Evolutionary conservation across 2,113 vertebrate genomes (phyloP), one percentile per base, ranked within the genome.

Genomic region (Alethe diademata): DNA sequence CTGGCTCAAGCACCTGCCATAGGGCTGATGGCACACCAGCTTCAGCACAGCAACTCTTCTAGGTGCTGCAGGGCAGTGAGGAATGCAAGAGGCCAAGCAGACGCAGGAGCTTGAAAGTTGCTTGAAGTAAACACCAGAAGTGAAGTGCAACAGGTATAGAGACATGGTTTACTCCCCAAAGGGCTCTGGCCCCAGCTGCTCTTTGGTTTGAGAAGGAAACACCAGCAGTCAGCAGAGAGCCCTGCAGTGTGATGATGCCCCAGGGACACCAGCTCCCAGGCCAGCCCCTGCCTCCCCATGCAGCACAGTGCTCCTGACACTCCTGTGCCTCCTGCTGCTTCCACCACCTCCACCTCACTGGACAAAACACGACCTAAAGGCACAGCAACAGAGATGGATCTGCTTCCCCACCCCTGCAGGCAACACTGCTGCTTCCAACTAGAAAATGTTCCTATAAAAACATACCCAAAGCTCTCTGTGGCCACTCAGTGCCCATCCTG

Each of bases 401-500:
- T 17, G 24, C 76, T 78, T 58, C 24, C 54, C 25, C 9, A 38
- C 20, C 1, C 31, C 57, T 12, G 5, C 0, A 47, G 1, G 12
- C 35, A 48, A 29, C 47, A 38, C 12, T 18, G 56, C 50, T 54
- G 51, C 88, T 86, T 61, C 40, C 58, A 76, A 3, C 54, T 43
- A 29, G 14, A 69, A 65, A 74, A 40, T 17, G n/a, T 48, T 78
- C 31, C 75, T 29, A 31, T 2, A 53, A 73, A 89, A 86, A 57
- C 8, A 69, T 0, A 38, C 15, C n/a, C 1, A 0, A 72, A 50
- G 11, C 40, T 65, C 64, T 54, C 2, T 2, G n/a, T 1, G 2
- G 45, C 29, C 3, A 2, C 43, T 40, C 25, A 12, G 72, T 2
- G 0, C 45, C 64, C 1, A 1, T 8, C 61, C 53, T 0, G 0